These are phyloP conservation scores for Atrichornis clamosus DNA, from an alignment of 2,113 vertebrate genomes.

Conservation along the genomic window DNA sequence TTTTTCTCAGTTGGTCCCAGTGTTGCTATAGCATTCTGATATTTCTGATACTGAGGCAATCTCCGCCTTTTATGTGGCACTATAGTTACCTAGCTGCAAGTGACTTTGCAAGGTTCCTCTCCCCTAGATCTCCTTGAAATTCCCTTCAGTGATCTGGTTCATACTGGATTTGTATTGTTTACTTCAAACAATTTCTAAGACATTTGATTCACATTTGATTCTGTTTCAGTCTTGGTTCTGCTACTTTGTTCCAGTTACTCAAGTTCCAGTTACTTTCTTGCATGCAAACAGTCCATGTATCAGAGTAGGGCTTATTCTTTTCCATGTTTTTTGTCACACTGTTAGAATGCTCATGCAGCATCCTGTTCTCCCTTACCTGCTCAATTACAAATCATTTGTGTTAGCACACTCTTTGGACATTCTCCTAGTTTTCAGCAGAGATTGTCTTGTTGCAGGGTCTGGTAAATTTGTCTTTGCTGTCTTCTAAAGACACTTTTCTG, in stretches of 20 bases:
- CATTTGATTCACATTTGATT: not conserved
- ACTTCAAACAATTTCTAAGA: not conserved
- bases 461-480: not conserved
- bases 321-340: not conserved
- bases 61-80: not conserved
- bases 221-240: not conserved
- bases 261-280: not conserved
- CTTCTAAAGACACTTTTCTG: not conserved
- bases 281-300: not conserved
- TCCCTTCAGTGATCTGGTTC: not conserved
- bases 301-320: not conserved
- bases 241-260: not conserved
- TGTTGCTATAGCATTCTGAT: not conserved
- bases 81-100: not conserved
- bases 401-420: not conserved
- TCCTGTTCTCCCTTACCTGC: not conserved
- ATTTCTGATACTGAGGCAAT: not conserved
- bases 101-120: not conserved
- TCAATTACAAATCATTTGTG: not conserved
- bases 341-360: not conserved
- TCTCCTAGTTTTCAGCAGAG: not conserved
- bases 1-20: not conserved
- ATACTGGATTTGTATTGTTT: not conserved
- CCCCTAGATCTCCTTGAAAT: not conserved
- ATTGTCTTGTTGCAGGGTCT: not conserved